Base-by-base conservation (phyloP, 2,113 vertebrate genomes). In the Numida meleagris region DNA sequence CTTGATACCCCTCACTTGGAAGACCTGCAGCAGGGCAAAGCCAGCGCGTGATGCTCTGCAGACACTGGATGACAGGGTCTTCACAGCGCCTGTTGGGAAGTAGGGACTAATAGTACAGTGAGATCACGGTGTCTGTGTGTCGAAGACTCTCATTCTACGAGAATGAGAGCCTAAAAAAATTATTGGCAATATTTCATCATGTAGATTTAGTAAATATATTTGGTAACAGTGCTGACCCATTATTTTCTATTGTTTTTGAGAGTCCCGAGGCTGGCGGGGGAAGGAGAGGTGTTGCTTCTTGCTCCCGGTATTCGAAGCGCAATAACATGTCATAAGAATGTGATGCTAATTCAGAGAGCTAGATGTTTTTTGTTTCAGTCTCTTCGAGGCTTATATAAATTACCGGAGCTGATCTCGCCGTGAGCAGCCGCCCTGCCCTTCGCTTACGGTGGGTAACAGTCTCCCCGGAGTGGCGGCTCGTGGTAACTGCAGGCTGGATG, bases 401-500 rank as follows among this genome's bases (percentile, higher is more conserved):
- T 7, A 4, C 51, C 0, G 36, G 0, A 3, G 31, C 45, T 33
- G 53, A 38, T 31, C 4, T 23, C 1, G 4, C 42, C 14, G 38
- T 0, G 12, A 6, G 3, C 73, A 6, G 63, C 73, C 7, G n/a
- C 63, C 23, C 4, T 9, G 48, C 5, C 19, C 36, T 4, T 6
- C 29, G 73, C 2, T 3, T 8, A 57, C 21, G 17, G 59, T 50
- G 78, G 87, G 12, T 29, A 57, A 45, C 40, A 4, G 43, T 12
- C 88, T 65, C 94, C 93, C 43, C 96, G 8, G 58, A 17, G 95
- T 70, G 97, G 96, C 16, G 19, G 0, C 21, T 71, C 1, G 1
- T 2, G 4, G 81, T 3, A 91, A 96, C 38, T 61, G 74, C 95
- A 91, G 43, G 9, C 14, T 8, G 33, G 73, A 89, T 25, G 20